Evolutionary conservation across 2,797 vertebrate species (phyloP), one percentile per base, ranked within the genome.

Genomic region (Pristis pectinata): DNA sequence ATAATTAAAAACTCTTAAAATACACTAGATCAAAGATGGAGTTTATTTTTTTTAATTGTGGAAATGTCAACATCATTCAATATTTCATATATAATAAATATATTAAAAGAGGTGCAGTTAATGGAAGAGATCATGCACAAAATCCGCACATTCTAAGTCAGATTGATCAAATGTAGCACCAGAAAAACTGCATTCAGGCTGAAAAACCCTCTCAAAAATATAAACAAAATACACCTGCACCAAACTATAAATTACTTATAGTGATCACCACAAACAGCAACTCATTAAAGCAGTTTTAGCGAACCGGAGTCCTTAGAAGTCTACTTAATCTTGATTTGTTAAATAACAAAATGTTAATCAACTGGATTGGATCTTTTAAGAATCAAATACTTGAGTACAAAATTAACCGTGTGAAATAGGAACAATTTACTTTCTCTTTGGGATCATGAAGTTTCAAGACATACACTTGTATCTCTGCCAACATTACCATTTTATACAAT

Each of bases 1-100:
- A 91, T 41, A 91, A 91, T 91, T 91, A 67, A 91, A 91, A 91
- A 91, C n/a, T 91, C 87, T 91, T 41, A 91, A 91, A 91, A 91
- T 91, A 59, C 87, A 91, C 61, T 61, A 91, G 61, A 67, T 67
- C 59, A 91, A 91, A 67, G n/a, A 91, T 91, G n/a, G 59, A 8
- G 15, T 37, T 37, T 91, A 37, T 61, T 87, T 87, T 87, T 30
- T 76, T 77, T 44, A 59, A 37, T 64, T 64, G 61, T 91, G 61
- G 59, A 91, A 91, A 9, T 67, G 87, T 22, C 61, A 67, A 91
- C 44, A 61, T 64, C 34, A 37, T 41, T 59, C 87, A 91, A 91
- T 91, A 91, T 91, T 91, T 37, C 87, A 91, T 37, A 34, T 64
- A 94, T 44, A 67, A 94, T 67, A 53, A 49, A 67, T 94, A 76